phyloP scores from a whole-genome alignment of 2,113 vertebrate species.

The Herpailurus yagouaroundi region DNA sequence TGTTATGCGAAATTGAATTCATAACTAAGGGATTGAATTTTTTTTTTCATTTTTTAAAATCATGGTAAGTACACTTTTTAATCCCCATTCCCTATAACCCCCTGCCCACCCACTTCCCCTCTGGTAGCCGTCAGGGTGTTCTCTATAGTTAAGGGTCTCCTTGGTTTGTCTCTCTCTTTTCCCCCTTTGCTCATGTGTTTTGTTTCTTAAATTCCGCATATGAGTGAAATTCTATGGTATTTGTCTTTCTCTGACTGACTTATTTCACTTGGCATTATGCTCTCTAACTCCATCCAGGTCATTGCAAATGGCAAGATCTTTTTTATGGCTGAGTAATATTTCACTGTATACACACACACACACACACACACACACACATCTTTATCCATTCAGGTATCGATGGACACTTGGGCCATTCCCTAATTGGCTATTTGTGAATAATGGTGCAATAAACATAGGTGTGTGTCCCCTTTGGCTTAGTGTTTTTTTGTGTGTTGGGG shows the following conservation, averaged over 20 bases:
- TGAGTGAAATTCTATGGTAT: not conserved
- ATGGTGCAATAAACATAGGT: not conserved
- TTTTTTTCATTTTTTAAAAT: not conserved
- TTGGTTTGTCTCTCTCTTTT: too few species aligned
- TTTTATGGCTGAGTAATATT: not conserved
- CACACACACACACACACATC: too few species aligned
- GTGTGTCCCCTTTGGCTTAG: not conserved
- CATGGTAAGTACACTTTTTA: not conserved
- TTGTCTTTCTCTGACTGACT: not conserved
- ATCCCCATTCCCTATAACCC: not conserved
- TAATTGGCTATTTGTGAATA: not conserved
- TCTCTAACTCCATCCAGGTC: not conserved
- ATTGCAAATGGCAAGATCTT: not conserved
- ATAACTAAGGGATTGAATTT: not conserved
- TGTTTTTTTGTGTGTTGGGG: not conserved
- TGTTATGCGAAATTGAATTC: conserved; percentile 1
- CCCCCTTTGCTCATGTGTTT: too few species aligned
- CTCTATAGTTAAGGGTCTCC: not conserved
- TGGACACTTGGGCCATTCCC: not conserved
- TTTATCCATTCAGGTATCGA: not conserved
- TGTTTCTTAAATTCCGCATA: not conserved
- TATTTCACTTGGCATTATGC: not conserved
- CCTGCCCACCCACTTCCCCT: not conserved
- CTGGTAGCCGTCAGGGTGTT: not conserved
- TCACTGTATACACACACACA: not conserved